Evolutionary conservation across 2,113 vertebrate genomes (phyloP), one percentile per base, ranked within the genome.

Genomic region (Scophthalmus maximus): DNA sequence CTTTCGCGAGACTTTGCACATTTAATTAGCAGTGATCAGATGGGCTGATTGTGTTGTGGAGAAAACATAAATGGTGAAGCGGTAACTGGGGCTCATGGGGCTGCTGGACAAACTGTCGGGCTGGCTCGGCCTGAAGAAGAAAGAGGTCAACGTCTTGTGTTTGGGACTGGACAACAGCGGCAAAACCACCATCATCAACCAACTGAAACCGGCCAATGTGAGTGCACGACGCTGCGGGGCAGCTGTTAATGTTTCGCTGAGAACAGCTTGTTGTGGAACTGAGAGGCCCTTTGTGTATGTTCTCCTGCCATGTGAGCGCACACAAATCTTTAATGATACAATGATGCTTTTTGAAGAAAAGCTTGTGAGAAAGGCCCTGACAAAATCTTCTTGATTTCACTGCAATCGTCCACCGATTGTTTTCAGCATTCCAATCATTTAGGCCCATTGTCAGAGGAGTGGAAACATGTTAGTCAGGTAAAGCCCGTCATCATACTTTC

Each of bases 171-270:
- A 99, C 92, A 99, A 99, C 68, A 98, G 97, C 14, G 98, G 97
- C 60, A 99, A 99, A 92, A 99, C 97, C 0, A 99, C 97, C 0
- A 99, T 99, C 82, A 98, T 99, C 87, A 99, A 98, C 90, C 97
- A 97, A 70, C 95, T 99, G 22, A 99, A 99, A 87, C 97, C 97
- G 47, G 88, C 95, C 15, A 96, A 96, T 61, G 97, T 98, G 83
- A 96, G 95, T 95, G 62, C 2, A 61, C 5, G 1, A 53, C 9
- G 42, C 27, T 32, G 17, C 23, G 27, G 20, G 17, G 53, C 17
- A 55, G 30, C 15, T 36, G 52, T 30, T n/a, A 4, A 64, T 46
- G 2, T 23, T 46, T 32, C 53, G 18, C 46, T 14, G 3, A 30
- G 42, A 11, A n/a, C 46, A 5, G 10, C 26, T 18, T 10, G 18